A percentile compares a stretch with the other conserved stretches of the same genome.
Conservation (phyloP, 2,113 vertebrate genomes). For the Progne subis region DNA sequence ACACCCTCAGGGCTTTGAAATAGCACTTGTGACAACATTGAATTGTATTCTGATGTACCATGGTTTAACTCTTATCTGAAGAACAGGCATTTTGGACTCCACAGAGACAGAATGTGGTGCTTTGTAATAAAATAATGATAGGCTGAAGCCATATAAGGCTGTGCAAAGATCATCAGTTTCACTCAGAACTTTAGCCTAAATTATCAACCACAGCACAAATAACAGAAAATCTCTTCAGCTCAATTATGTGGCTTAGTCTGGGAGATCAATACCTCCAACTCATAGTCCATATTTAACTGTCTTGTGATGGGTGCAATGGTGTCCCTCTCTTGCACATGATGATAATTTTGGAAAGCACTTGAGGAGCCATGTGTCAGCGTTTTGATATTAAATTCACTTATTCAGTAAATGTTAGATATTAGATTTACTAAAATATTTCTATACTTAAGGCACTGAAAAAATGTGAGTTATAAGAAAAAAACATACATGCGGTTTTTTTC, state of each 20-base stretch:
- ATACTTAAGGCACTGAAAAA: background rate
- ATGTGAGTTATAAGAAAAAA: background rate
- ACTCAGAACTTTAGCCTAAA: background rate
- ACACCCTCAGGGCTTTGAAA: background rate
- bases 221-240: background rate
- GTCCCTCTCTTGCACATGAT: background rate
- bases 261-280: background rate
- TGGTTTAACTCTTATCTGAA: background rate
- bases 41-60: background rate
- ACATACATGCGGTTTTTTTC: background rate
- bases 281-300: background rate
- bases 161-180: conserved; percentile 3
- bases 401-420: background rate
- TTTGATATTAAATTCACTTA: conserved; percentile 23
- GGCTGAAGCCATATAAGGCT: background rate
- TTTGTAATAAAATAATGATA: background rate
- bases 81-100: conserved; percentile 7
- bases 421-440: background rate
- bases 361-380: background rate
- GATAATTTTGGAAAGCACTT: conserved; percentile 24
- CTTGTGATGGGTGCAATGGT: background rate
- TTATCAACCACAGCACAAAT: background rate
- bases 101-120: background rate
- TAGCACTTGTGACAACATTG: background rate
- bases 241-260: background rate